A percentile compares a stretch with the other conserved stretches of the same genome.
These are phyloP conservation scores for Leptura quadrifasciata DNA, from an alignment of 2,888 invertebrate species.

Conservation along the genomic window DNA sequence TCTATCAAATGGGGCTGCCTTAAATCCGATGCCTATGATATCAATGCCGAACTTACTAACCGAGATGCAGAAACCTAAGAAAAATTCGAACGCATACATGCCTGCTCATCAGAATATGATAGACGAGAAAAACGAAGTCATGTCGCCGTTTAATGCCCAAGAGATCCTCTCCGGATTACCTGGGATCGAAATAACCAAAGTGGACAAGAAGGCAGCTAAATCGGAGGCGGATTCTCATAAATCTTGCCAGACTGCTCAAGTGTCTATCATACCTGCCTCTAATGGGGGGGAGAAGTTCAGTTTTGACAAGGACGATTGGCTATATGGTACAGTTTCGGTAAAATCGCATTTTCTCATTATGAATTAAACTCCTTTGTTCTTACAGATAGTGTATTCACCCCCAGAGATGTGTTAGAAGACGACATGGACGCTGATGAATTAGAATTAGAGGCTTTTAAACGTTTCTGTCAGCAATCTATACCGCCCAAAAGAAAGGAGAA, in stretches of 20 bases:
- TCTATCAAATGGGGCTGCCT: constrained; percentile 62
- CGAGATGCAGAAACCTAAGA: constrained; percentile 56
- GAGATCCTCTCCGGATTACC: constrained; percentile 72
- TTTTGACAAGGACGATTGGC: constrained; percentile 71
- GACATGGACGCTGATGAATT: constrained; percentile 87
- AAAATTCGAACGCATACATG: constrained; percentile 48
- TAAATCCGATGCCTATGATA: constrained; percentile 67
- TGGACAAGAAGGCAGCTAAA: constrained; percentile 66
- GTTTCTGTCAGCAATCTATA: constrained; percentile 89
- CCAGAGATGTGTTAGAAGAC: constrained; percentile 87
- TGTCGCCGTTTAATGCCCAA: constrained; percentile 69
- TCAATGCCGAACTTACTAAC: constrained; percentile 52
- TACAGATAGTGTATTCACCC: constrained; percentile 84
- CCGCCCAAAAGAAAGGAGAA: constrained; percentile 86
- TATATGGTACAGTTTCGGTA: constrained; percentile 68
- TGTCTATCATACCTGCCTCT: constrained; percentile 71
- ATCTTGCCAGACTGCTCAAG: constrained; percentile 70
- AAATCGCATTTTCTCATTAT: not conserved
- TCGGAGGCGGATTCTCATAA: constrained; percentile 62
- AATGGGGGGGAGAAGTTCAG: constrained; percentile 63
- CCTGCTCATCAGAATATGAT: constrained; percentile 46
- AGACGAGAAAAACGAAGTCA: constrained; percentile 45
- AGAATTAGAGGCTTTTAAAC: constrained; percentile 91
- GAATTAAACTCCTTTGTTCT: constrained; percentile 33
- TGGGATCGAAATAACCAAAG: constrained; percentile 73